These are phyloP conservation scores for Cyphomyrmex costatus DNA, from an alignment of 1,140 invertebrate species.

Conservation along the genomic window DNA sequence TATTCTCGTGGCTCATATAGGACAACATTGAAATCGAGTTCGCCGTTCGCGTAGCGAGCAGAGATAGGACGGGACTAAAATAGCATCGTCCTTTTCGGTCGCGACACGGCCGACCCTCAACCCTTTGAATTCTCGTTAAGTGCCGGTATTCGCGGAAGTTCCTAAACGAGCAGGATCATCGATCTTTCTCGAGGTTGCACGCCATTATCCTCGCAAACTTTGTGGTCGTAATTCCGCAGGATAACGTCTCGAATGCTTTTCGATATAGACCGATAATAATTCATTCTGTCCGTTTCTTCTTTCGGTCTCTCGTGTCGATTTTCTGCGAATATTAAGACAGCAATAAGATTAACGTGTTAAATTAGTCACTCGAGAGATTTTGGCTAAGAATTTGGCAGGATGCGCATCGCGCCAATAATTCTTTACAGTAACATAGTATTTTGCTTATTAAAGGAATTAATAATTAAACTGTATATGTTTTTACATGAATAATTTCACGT, in stretches of 20 bases:
- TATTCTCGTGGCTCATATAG: neutral
- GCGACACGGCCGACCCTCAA: constrained; percentile 61
- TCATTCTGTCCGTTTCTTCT: constrained; percentile 62
- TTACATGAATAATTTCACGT: neutral
- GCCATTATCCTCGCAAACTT: constrained; percentile 66
- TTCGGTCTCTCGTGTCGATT: constrained; percentile 24
- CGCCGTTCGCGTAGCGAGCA: constrained; percentile 50
- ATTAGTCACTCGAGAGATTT: constrained; percentile 19
- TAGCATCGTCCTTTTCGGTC: constrained; percentile 72
- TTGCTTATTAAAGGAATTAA: neutral
- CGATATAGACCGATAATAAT: constrained; percentile 63
- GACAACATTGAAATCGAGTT: constrained; percentile 15
- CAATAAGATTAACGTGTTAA: constrained; percentile 50
- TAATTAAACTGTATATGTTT: neutral
- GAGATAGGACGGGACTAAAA: constrained; percentile 65
- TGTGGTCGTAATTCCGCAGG: constrained; percentile 56
- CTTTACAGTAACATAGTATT: neutral
- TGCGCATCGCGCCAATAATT: constrained; percentile 3
- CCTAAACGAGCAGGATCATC: constrained; percentile 63
- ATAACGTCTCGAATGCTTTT: constrained; percentile 10
- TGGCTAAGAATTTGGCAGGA: neutral
- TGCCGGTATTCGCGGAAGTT: constrained; percentile 63
- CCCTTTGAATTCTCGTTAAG: constrained; percentile 60
- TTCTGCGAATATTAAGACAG: constrained; percentile 42
- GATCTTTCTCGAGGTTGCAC: constrained; percentile 45